A percentile compares a stretch with the other conserved stretches of the same genome.
phyloP scores from a whole-genome alignment of 1,140 invertebrate genomes.

The Drosophila watanabei region DNA sequence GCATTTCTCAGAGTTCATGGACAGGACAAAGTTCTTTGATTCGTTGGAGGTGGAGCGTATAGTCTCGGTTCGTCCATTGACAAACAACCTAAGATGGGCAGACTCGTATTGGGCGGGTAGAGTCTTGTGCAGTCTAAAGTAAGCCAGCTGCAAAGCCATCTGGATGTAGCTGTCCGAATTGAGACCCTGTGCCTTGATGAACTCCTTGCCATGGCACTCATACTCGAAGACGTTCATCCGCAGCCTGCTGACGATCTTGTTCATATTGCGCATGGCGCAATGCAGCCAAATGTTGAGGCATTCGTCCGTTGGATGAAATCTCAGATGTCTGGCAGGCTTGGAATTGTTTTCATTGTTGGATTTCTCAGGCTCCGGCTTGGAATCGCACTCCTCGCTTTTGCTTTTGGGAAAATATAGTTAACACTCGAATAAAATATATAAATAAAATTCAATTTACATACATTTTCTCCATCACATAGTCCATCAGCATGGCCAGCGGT shows the following conservation, averaged over 20 bases:
- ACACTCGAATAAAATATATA: background rate
- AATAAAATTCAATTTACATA: constrained; percentile 22
- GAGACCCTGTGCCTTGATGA: constrained; percentile 91
- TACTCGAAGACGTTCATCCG: constrained; percentile 91
- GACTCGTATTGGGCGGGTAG: constrained; percentile 95
- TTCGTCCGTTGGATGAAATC: constrained; percentile 17
- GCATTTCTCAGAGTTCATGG: constrained; percentile 87
- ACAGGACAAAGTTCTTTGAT: constrained; percentile 91
- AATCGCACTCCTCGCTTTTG: background rate
- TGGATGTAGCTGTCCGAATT: constrained; percentile 97
- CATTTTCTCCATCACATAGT: constrained; percentile 89
- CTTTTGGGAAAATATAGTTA: background rate
- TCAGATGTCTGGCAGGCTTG: background rate
- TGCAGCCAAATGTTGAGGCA: constrained; percentile 41
- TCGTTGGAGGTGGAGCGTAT: constrained; percentile 94
- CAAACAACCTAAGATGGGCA: constrained; percentile 92
- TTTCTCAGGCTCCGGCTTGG: background rate
- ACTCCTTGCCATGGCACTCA: constrained; percentile 91
- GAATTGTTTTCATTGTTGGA: background rate
- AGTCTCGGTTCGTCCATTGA: constrained; percentile 94
- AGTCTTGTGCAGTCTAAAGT: constrained; percentile 91
- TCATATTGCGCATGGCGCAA: constrained; percentile 47
- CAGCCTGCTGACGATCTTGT: constrained; percentile 87
- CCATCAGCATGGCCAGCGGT: constrained; percentile 93
- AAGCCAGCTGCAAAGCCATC: constrained; percentile 96